Evolutionary conservation across 2,888 invertebrate species (phyloP), one percentile per base, ranked within the genome.

Genomic region (Melanostoma scalare): DNA sequence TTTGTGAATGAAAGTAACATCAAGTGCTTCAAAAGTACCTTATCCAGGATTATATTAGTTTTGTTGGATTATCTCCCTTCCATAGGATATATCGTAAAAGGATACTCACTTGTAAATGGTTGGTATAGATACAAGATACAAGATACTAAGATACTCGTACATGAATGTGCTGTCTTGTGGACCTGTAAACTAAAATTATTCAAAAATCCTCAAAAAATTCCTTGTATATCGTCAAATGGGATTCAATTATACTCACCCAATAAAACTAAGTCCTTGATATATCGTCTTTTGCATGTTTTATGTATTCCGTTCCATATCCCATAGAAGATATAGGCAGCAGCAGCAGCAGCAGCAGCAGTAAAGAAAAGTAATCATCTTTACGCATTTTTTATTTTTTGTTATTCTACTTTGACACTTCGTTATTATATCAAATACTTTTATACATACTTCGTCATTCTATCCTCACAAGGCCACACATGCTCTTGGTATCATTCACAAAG

Each of bases 341-440:
- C 58, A 44, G 30, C 38, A 5, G 5, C 8, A 35, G 20, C 20
- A 20, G 20, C 20, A 52, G 35, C 8, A 2, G 31, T 3, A 33
- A 52, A 5, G 56, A 71, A 72, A 80, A 75, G 73, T 78, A 78
- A 77, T 73, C 82, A 73, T 82, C 68, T 56, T 63, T 44, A 77
- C 73, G 73, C 68, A 72, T 58, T 80, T 73, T 71, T 65, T 69
- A 71, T 65, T 80, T 38, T 71, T 65, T 73, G 82, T 73, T 63
- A 68, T 82, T 67, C 56, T 46, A 63, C 77, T 77, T 77, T 82
- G 73, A 73, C 82, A 82, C 82, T 77, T 82, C 73, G 72, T 82
- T 77, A 77, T 76, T 68, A 68, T 82, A 68, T 77, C 73, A 63
- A 68, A 73, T 46, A 69, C 81, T 61, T 67, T 76, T 53, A 56